Conservation (phyloP, 1,140 invertebrate genomes). For the Lethrus apterus region DNA sequence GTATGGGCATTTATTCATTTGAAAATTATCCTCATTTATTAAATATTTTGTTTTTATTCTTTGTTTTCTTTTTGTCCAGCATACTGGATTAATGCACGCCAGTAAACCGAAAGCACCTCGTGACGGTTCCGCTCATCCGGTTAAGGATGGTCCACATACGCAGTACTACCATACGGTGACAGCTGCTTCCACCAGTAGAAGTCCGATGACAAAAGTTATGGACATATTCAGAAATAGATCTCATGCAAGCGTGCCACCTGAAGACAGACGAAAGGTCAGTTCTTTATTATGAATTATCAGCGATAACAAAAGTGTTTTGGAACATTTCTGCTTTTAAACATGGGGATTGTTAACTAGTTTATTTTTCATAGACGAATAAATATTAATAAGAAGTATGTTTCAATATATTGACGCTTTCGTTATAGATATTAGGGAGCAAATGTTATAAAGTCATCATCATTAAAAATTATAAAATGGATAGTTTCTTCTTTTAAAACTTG, state of each 20-base stretch:
- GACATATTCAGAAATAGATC: slow-evolving; percentile 79
- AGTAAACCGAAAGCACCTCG: slow-evolving; percentile 40
- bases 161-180: slow-evolving; percentile 62
- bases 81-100: slow-evolving; percentile 39
- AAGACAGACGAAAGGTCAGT: slow-evolving; percentile 70
- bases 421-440: too few relatives aligned
- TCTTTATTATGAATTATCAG: too few relatives aligned
- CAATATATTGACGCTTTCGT: too few relatives aligned
- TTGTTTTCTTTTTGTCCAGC: slow-evolving; percentile 39
- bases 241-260: slow-evolving; percentile 59
- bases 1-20: background rate
- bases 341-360: too few relatives aligned
- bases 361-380: too few relatives aligned
- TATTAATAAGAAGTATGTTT: too few relatives aligned
- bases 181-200: slow-evolving; percentile 48
- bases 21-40: too few relatives aligned
- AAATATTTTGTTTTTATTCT: slow-evolving; percentile 1
- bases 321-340: too few relatives aligned
- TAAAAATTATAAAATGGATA: too few relatives aligned
- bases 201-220: slow-evolving; percentile 81
- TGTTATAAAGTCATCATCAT: too few relatives aligned
- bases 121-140: slow-evolving; percentile 59
- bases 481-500: too few relatives aligned
- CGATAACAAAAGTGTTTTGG: too few relatives aligned
- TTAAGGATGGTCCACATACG: slow-evolving; percentile 53